These are phyloP conservation scores for Patella caerulea DNA, from an alignment of 2,888 invertebrate species.

Conservation along the genomic window DNA sequence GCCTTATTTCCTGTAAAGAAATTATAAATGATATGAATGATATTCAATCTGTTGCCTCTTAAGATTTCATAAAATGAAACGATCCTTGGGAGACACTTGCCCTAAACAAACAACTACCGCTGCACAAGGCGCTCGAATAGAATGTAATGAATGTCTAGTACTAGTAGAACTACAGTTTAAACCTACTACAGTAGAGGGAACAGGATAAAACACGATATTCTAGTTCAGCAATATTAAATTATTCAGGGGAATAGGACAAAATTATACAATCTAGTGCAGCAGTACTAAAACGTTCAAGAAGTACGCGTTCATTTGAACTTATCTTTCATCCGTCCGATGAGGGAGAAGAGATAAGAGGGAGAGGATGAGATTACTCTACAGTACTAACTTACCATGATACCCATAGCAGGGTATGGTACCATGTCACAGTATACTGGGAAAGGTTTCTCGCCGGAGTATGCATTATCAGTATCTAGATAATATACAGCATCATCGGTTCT, in stretches of 20 bases:
- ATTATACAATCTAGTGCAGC: too few species aligned
- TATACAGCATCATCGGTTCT: neutral
- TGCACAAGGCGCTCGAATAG: neutral
- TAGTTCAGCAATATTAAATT: too few species aligned
- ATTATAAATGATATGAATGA: neutral
- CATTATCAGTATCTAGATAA: neutral
- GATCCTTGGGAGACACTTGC: slow-evolving; percentile 3
- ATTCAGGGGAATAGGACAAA: too few species aligned
- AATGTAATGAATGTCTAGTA: neutral
- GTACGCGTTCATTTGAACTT: too few species aligned
- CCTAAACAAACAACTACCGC: neutral
- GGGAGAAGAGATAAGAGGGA: too few species aligned
- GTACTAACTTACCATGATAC: slow-evolving; percentile 30
- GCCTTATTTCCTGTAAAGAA: slow-evolving; percentile 14
- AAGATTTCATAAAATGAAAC: neutral
- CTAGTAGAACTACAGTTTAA: too few species aligned
- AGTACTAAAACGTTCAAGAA: too few species aligned
- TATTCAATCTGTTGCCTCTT: neutral
- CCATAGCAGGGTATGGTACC: slow-evolving; percentile 29
- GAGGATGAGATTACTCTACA: too few species aligned
- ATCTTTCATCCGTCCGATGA: too few species aligned
- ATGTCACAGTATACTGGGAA: slow-evolving; percentile 36
- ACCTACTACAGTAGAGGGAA: too few species aligned
- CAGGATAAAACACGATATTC: too few species aligned
- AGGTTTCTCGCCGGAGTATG: neutral